Conservation (phyloP, 2,113 vertebrate species). For the Saguinus midas region DNA sequence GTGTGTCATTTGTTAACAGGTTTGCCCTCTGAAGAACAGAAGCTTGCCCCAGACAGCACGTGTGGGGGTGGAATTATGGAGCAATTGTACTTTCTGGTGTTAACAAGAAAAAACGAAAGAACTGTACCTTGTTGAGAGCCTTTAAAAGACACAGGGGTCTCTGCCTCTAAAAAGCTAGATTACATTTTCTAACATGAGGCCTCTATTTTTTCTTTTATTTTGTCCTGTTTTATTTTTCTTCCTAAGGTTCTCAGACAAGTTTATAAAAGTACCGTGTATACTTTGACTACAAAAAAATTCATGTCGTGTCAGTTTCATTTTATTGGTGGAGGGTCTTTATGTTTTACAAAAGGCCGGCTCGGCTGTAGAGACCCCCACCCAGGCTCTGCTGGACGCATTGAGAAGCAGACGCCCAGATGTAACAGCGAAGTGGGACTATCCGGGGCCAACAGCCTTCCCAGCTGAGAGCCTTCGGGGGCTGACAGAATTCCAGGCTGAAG, state of each 20-base stretch:
- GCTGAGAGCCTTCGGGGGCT: no score
- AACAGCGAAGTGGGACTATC: no score
- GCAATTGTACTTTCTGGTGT: not conserved
- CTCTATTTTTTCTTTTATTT: constrained; percentile 28
- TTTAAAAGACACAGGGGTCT: not conserved
- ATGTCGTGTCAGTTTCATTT: not conserved
- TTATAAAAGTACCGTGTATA: not conserved
- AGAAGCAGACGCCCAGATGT: no score
- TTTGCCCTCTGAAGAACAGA: not conserved
- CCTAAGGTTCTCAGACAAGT: not conserved
- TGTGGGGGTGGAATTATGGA: not conserved
- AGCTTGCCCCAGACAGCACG: not conserved
- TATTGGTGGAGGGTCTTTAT: not conserved
- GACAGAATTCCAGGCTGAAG: no score
- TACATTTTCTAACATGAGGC: not conserved
- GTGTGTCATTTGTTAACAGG: not conserved
- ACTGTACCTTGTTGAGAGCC: not conserved
- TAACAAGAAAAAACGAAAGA: not conserved
- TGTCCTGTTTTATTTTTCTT: constrained; percentile 8
- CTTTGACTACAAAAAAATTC: not conserved
- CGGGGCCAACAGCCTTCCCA: no score
- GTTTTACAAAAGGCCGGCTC: not conserved
- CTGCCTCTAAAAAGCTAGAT: not conserved
- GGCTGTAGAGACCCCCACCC: no score
- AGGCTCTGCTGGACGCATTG: no score